These are phyloP conservation scores for Tympanoctomys barrerae DNA, from an alignment of 2,797 vertebrate species.

Conservation along the genomic window DNA sequence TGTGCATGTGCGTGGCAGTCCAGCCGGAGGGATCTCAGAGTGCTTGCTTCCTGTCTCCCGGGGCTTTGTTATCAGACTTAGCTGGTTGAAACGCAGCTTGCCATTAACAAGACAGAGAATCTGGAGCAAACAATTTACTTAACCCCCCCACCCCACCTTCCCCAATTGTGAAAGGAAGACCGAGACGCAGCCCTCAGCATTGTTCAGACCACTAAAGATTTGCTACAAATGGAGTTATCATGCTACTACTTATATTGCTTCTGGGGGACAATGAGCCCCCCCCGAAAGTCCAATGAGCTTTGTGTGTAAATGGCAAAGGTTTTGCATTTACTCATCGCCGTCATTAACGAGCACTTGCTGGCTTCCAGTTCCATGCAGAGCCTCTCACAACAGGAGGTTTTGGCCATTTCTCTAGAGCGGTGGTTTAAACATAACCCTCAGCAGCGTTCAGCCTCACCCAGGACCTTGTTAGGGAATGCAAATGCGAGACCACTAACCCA, in stretches of 20 bases:
- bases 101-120: slow-evolving; percentile 38
- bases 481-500: neutral
- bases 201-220: neutral
- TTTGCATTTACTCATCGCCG: slow-evolving; percentile 1
- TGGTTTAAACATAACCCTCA: neutral
- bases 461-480: neutral
- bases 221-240: neutral
- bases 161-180: slow-evolving; percentile 16
- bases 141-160: neutral
- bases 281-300: neutral
- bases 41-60: slow-evolving; percentile 28
- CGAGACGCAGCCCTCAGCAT: neutral
- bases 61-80: slow-evolving; percentile 62
- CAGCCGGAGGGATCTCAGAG: slow-evolving; percentile 8
- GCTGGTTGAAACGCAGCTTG: slow-evolving; percentile 39
- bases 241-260: neutral
- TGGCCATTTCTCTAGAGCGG: neutral
- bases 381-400: neutral
- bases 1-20: neutral
- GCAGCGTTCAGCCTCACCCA: neutral
- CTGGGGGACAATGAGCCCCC: neutral
- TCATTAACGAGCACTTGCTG: neutral
- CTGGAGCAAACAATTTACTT: neutral
- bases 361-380: neutral
- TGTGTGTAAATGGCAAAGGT: neutral